Conservation (phyloP, 2,113 vertebrate species). For the Colinus virginianus region DNA sequence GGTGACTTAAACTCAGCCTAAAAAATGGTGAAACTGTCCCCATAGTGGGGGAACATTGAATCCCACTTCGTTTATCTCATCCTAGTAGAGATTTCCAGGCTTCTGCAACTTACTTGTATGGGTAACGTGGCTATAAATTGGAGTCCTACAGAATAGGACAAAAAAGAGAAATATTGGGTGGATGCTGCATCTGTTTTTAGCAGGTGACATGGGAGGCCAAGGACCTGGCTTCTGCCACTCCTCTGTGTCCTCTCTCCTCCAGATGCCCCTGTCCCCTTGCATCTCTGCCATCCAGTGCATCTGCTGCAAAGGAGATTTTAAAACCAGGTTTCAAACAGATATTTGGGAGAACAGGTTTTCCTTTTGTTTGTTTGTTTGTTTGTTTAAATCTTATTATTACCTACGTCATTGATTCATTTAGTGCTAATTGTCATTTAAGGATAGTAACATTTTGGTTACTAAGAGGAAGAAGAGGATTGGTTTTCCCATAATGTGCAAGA, state of each 20-base stretch:
- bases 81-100: neutral
- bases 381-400: constrained; percentile 21
- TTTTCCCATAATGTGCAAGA: neutral
- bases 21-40: neutral
- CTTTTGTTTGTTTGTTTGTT: neutral
- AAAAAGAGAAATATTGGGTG: neutral
- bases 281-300: neutral
- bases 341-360: neutral
- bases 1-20: neutral
- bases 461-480: neutral
- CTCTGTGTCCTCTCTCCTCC: neutral
- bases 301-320: neutral
- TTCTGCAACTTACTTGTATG: neutral
- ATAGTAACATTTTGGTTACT: neutral
- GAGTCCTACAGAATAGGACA: neutral
- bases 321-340: neutral
- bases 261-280: neutral
- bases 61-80: neutral
- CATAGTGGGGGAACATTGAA: neutral
- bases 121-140: neutral
- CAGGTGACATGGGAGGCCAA: neutral
- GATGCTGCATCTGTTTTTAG: neutral
- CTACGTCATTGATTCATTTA: neutral
- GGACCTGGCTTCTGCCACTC: too few species aligned
- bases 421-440: neutral